Base-by-base conservation (phyloP, 1,140 invertebrate genomes). In the Orchesella cincta region DNA sequence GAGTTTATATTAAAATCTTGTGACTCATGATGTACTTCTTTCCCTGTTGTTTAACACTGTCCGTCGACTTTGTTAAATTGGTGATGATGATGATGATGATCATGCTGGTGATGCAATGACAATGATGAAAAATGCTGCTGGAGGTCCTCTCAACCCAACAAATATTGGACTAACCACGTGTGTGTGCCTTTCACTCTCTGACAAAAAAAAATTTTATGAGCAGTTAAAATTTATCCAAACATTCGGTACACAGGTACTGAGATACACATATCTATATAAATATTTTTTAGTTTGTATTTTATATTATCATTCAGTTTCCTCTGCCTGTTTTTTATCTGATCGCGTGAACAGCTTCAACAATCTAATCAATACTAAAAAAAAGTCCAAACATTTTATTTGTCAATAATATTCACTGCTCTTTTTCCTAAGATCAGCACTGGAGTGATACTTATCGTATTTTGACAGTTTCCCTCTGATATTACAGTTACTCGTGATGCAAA, bases 181-280 rank as follows among this genome's bases (percentile, higher is more conserved):
- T 67, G 39, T 46, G 62, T 67, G 62, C 62, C 62, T 67, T 67
- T 67, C 62, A 67, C 31, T 67, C 62, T 67, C n/a, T n/a, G n/a
- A 29, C 29, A 26, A 67, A 67, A 57, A n/a, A n/a, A 57, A 18
- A 31, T 67, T 67, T 67, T 67, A 31, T 67, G 62, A 67, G 62
- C 62, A 67, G 62, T 67, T 31, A 67, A 67, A 67, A 67, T 67
- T 31, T 31, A 67, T 67, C 62, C 62, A 67, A 67, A 67, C 62
- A 67, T 67, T 67, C 62, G 62, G 62, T 67, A 67, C 62, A 67
- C 62, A 67, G 62, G 62, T 67, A 67, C 62, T 67, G 62, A 67
- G 31, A 57, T 14, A n/a, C 52, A 57, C 23, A 57, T 57, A 57
- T 57, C 5, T 57, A 57, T 18, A 57, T 57, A 57, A 57, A 57